Conservation (phyloP, 2,113 vertebrate genomes). For the Charadrius vociferus region DNA sequence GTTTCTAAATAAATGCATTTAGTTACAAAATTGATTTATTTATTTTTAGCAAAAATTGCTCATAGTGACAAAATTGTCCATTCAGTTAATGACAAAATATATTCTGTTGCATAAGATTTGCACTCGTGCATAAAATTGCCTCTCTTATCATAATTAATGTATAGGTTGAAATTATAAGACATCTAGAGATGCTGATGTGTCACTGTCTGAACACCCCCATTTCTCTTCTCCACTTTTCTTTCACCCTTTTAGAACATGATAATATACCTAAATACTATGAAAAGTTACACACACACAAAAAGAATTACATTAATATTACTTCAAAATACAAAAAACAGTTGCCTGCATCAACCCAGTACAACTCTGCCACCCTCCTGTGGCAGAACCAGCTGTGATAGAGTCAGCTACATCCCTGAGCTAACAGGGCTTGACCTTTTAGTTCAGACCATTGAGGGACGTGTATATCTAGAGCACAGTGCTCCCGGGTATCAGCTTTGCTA, state of each 20-base stretch:
- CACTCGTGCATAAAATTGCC: neutral
- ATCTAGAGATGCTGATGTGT: neutral
- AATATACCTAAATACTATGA: neutral
- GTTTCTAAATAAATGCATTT: constrained; percentile 66
- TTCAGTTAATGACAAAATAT: constrained; percentile 42
- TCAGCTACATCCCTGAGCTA: neutral
- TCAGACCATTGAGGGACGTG: neutral
- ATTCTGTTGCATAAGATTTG: constrained; percentile 24
- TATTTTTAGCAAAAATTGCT: constrained; percentile 64
- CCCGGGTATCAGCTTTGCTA: neutral
- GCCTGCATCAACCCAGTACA: neutral
- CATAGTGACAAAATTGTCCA: constrained; percentile 55
- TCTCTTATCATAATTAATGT: neutral
- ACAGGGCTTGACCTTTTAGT: neutral
- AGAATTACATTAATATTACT: neutral
- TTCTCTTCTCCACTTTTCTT: neutral
- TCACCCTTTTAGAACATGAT: neutral
- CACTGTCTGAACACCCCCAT: neutral
- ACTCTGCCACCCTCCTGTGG: neutral
- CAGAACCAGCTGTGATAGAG: neutral
- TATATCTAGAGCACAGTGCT: neutral
- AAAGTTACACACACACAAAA: neutral
- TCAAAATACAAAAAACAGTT: neutral
- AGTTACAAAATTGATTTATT: constrained; percentile 57
- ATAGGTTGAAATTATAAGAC: constrained; percentile 2